These are phyloP conservation scores for Cossypha heuglini DNA, from an alignment of 2,797 vertebrate genomes.

Conservation along the genomic window DNA sequence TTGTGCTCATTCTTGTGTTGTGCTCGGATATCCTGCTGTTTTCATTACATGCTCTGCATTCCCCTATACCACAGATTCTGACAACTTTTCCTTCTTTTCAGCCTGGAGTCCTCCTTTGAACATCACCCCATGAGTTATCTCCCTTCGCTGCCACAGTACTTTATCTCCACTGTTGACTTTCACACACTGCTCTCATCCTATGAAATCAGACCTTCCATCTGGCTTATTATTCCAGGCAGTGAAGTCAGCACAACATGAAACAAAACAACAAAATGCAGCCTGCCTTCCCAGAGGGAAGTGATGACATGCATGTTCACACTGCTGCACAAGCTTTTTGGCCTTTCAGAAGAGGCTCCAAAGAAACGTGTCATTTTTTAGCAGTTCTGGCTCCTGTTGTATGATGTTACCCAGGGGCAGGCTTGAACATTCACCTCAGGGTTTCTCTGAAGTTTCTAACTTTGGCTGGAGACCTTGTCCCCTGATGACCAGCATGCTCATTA, in stretches of 20 bases:
- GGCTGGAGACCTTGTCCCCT: neutral
- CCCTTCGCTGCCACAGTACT: neutral
- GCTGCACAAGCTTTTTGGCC: neutral
- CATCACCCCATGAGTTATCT: neutral
- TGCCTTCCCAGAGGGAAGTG: neutral
- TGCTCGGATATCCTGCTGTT: neutral
- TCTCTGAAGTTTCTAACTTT: neutral
- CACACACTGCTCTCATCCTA: neutral
- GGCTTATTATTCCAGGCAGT: conserved; percentile 1
- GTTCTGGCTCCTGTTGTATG: neutral
- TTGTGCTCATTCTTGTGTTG: neutral
- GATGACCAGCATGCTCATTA: neutral
- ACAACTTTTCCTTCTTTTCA: neutral
- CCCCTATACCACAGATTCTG: neutral
- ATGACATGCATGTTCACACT: neutral
- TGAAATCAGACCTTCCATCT: conserved; percentile 38
- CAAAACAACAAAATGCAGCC: neutral
- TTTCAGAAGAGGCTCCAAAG: neutral
- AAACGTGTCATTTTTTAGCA: neutral
- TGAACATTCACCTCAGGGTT: neutral
- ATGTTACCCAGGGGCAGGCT: neutral
- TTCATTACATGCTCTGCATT: neutral
- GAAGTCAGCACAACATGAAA: conserved; percentile 37
- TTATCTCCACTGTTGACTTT: neutral
- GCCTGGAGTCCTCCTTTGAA: neutral